Evolutionary conservation across 2,113 vertebrate genomes (phyloP).

Genomic region (Tachycineta bicolor): DNA sequence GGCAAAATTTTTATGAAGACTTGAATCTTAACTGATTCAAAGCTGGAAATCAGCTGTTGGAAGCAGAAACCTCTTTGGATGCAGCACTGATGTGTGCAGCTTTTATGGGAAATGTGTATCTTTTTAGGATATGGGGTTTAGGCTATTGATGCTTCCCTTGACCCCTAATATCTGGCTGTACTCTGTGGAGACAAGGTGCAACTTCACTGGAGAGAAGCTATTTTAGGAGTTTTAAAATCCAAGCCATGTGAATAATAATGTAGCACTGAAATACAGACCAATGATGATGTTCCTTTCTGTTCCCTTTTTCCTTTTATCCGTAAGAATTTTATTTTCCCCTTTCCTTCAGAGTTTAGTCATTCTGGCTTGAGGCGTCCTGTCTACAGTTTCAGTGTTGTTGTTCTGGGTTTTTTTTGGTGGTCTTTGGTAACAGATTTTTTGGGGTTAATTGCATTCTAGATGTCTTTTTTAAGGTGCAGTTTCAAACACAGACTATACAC

Average conservation of each 20-base stretch:
- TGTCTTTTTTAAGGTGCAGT: neutral
- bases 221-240: neutral
- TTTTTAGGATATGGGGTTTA: neutral
- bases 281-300: neutral
- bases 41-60: neutral
- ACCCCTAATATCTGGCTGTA: neutral
- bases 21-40: neutral
- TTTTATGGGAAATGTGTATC: neutral
- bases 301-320: neutral
- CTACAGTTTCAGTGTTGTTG: neutral
- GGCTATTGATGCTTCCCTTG: neutral
- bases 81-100: neutral
- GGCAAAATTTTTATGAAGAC: neutral
- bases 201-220: neutral
- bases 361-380: neutral
- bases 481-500: neutral
- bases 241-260: neutral
- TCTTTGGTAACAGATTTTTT: neutral
- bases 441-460: neutral
- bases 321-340: neutral
- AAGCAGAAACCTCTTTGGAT: neutral
- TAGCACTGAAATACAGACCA: neutral
- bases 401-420: neutral
- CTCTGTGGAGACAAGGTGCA: neutral
- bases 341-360: neutral